These are phyloP conservation scores for Leptothorax acervorum DNA, from an alignment of 2,888 invertebrate species.

Conservation along the genomic window DNA sequence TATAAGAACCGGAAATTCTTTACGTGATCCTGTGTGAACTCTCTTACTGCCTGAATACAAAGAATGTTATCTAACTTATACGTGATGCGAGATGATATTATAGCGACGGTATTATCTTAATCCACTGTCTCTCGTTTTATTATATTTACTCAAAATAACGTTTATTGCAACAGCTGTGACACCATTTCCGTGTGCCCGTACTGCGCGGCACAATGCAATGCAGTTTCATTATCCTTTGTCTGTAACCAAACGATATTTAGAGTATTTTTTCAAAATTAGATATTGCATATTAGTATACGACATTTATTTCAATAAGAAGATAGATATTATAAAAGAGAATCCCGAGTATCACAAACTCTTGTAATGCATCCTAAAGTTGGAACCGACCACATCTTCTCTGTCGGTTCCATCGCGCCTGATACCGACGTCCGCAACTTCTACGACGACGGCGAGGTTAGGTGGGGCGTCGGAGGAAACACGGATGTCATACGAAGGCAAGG, in stretches of 20 bases:
- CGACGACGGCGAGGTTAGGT: no score
- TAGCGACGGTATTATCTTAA: slow-evolving; percentile 47
- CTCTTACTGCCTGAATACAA: neutral
- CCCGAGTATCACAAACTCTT: no score
- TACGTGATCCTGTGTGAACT: neutral
- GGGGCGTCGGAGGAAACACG: no score
- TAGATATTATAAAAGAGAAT: no score
- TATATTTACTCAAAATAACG: no score
- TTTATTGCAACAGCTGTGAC: slow-evolving; percentile 91
- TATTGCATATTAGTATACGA: neutral
- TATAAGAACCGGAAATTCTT: slow-evolving; percentile 32
- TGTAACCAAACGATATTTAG: slow-evolving; percentile 81
- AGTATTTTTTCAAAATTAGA: neutral
- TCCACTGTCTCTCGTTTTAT: slow-evolving; percentile 42
- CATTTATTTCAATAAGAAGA: neutral
- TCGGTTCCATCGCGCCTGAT: no score
- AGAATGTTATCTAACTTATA: slow-evolving; percentile 6
- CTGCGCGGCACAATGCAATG: slow-evolving; percentile 96
- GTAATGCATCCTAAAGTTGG: no score
- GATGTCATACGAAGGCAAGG: no score
- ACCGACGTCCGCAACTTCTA: no score
- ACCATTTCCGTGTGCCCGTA: slow-evolving; percentile 96
- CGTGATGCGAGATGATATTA: neutral
- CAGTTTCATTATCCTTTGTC: slow-evolving; percentile 96
- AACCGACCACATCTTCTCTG: no score